A percentile compares a stretch with the other conserved stretches of the same genome.
These are phyloP conservation scores for Leptinotarsa texana DNA, from an alignment of 1,140 invertebrate species.

Conservation along the genomic window DNA sequence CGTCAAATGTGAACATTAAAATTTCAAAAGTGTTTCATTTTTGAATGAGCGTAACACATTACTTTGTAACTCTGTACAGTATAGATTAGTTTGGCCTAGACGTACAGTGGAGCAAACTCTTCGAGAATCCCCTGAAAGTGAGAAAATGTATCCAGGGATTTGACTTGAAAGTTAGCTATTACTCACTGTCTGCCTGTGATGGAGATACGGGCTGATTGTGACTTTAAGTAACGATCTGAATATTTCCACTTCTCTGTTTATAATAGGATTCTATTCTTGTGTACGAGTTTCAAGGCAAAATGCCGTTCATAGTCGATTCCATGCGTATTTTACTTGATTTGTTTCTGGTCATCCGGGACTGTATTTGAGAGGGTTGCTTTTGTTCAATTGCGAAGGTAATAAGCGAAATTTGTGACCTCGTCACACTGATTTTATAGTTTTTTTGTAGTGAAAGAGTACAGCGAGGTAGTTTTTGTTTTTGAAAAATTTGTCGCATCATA, in stretches of 20 bases:
- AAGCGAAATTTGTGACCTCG: too few species aligned
- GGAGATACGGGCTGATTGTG: slow-evolving; percentile 38
- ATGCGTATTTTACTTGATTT: neutral
- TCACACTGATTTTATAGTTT: too few species aligned
- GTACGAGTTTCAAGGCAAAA: slow-evolving; percentile 3
- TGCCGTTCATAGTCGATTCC: slow-evolving; percentile 10
- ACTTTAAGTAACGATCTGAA: slow-evolving; percentile 21
- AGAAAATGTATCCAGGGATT: slow-evolving; percentile 36
- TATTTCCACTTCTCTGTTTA: slow-evolving; percentile 21
- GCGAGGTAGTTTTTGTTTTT: too few species aligned
- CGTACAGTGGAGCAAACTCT: slow-evolving; percentile 10
- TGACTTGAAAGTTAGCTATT: slow-evolving; percentile 36
- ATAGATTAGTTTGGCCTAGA: slow-evolving; percentile 23
- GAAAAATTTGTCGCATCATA: too few species aligned
- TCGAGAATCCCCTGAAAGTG: slow-evolving; percentile 31
- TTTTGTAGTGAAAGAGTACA: too few species aligned
- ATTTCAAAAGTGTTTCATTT: too few species aligned
- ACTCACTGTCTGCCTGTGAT: slow-evolving; percentile 38
- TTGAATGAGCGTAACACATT: neutral
- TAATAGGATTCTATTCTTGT: slow-evolving; percentile 21
- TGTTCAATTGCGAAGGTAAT: neutral
- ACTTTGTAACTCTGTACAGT: neutral
- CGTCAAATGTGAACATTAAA: too few species aligned
- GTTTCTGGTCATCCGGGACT: slow-evolving; percentile 10
- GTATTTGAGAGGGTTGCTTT: neutral